phyloP scores from a whole-genome alignment of 2,888 invertebrate species.

The Lissocephala sabroskyi region DNA sequence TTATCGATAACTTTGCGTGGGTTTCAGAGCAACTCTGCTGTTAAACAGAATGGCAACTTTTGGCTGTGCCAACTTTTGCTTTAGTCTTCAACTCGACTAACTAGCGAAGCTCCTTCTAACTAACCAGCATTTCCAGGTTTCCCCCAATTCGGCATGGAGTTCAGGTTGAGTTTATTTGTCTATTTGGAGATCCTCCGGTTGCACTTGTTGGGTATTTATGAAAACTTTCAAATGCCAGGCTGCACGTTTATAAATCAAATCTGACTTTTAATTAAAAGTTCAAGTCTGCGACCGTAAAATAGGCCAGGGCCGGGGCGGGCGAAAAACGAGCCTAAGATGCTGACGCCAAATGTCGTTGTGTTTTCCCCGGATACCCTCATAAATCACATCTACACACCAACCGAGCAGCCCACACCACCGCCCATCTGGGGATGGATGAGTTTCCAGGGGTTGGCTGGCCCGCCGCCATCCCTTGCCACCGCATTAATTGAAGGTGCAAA shows the following conservation, averaged over 20 bases:
- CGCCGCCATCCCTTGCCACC: constrained; percentile 3
- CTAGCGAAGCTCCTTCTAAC: too few relatives aligned
- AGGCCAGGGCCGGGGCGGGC: constrained; percentile 4
- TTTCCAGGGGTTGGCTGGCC: constrained; percentile 4
- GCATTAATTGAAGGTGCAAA: constrained; percentile 64
- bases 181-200: too few relatives aligned
- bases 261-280: constrained; percentile 66
- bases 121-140: too few relatives aligned
- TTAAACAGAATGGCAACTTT: too few relatives aligned
- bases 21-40: too few relatives aligned
- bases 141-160: too few relatives aligned
- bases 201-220: constrained; percentile 28
- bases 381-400: constrained; percentile 49
- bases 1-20: too few relatives aligned
- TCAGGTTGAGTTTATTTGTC: too few relatives aligned
- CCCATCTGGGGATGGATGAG: too few relatives aligned
- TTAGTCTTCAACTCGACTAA: too few relatives aligned
- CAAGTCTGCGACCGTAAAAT: constrained; percentile 22
- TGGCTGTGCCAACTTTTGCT: too few relatives aligned
- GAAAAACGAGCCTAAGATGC: constrained; percentile 56
- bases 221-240: constrained; percentile 40
- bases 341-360: constrained; percentile 64
- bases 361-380: constrained; percentile 60
- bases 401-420: neutral
- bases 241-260: constrained; percentile 59